Evolutionary conservation across 2,797 vertebrate genomes (phyloP), one percentile per base, ranked within the genome.

Genomic region (Lepilemur ruficaudatus): DNA sequence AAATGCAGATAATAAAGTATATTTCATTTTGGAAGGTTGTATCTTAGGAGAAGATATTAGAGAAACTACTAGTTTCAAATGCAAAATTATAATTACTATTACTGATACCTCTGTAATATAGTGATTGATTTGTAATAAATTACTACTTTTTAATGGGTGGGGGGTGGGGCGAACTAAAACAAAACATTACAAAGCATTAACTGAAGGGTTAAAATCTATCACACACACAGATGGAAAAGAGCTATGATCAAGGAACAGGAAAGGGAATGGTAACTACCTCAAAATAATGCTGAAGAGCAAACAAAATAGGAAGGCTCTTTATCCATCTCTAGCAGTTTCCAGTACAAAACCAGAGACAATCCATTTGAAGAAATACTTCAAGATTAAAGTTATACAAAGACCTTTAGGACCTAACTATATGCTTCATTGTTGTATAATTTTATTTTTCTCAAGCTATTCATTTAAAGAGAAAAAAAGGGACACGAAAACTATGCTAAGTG

Each of bases 391-490:
- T 85, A 92, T 23, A 46, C 69, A 15, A 89, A 96, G 32, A 61
- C 32, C 78, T 83, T 38, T 35, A 14, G 30, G 55, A 80, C 82
- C 32, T 61, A 38, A 38, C 38, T 4, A 72, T n/a, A 80, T 43
- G 79, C 41, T 91, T 83, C 38, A 59, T 7, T 87, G 59, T n/a
- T 43, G 1, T 48, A 78, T 61, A 93, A 81, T 15, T 89, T 86
- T 69, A 43, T 86, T 94, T 94, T 92, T 78, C 76, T 89, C 79
- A 94, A 94, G 5, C 4, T 55, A 46, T 32, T 95, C 70, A 67
- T 67, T 86, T 94, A 94, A 94, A 94, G n/a, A 94, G 59, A 82
- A 38, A 79, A 89, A 57, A 95, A 89, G 7, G 11, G 35, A n/a
- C 38, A 95, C 30, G 70, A 25, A 65, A 92, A 52, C n/a, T 72